phyloP scores from a whole-genome alignment of 1,140 invertebrate species.

The Calliopsis andreniformis region DNA sequence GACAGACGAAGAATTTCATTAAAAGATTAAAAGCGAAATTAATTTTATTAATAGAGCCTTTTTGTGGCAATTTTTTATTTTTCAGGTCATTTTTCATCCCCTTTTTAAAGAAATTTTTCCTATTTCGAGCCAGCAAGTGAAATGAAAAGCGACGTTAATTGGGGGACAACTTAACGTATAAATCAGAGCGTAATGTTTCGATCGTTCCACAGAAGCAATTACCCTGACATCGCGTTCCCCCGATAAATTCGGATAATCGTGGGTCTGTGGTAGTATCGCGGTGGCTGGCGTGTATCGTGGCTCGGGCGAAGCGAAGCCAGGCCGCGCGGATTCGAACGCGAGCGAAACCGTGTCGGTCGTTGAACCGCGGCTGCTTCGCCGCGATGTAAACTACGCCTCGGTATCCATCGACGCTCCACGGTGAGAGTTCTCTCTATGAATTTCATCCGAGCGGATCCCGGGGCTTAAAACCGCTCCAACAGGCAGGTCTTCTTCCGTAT shows the following conservation, averaged over 20 bases:
- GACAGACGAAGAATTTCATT: too few species aligned
- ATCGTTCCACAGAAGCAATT: too few species aligned
- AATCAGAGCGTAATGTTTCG: too few species aligned
- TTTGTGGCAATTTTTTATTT: too few species aligned
- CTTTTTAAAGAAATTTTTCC: too few species aligned
- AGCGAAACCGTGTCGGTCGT: constrained; percentile 51
- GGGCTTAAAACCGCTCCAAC: neutral
- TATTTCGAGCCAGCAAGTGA: too few species aligned
- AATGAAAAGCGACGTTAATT: too few species aligned
- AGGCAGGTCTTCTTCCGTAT: constrained; percentile 14
- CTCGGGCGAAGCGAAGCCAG: neutral
- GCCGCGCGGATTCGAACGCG: constrained; percentile 35
- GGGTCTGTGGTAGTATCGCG: constrained; percentile 1
- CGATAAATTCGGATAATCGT: neutral
- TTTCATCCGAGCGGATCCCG: constrained; percentile 15
- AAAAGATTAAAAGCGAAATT: too few species aligned
- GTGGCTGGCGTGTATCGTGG: constrained; percentile 25
- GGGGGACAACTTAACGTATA: too few species aligned
- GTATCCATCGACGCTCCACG: constrained; percentile 34
- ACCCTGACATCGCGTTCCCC: neutral
- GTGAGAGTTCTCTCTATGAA: constrained; percentile 45
- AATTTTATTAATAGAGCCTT: too few species aligned
- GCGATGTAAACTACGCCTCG: constrained; percentile 42
- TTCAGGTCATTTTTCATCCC: too few species aligned
- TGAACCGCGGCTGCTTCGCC: constrained; percentile 27